Evolutionary conservation across 2,797 vertebrate genomes (phyloP).

Genomic region (Geotrypetes seraphini): DNA sequence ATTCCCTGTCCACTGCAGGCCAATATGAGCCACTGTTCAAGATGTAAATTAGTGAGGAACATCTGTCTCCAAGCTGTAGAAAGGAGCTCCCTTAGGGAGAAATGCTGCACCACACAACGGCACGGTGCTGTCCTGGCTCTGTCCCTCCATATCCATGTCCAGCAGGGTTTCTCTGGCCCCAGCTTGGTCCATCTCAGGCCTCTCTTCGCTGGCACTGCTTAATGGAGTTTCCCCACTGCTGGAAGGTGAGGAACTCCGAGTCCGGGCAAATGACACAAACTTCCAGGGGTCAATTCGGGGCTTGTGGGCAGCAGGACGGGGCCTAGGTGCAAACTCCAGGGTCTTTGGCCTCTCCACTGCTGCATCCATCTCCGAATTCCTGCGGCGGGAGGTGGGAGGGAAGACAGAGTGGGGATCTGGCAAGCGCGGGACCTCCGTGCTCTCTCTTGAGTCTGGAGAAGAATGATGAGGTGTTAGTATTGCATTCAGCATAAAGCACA

Average conservation of each 20-base stretch:
- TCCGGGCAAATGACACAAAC: slow-evolving; percentile 67
- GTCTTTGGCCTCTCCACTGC: slow-evolving; percentile 74
- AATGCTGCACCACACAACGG: slow-evolving; percentile 60
- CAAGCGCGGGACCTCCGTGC: slow-evolving; percentile 60
- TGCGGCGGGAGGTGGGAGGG: slow-evolving; percentile 51
- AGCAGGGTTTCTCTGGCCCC: slow-evolving; percentile 60
- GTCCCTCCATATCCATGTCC: slow-evolving; percentile 84
- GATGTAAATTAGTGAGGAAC: slow-evolving; percentile 7
- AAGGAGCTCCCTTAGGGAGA: slow-evolving; percentile 8
- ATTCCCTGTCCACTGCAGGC: no score
- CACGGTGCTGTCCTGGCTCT: slow-evolving; percentile 69
- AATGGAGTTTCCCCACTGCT: slow-evolving; percentile 57
- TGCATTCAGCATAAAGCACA: slow-evolving; percentile 25
- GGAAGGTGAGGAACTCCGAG: slow-evolving; percentile 67
- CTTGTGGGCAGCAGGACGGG: slow-evolving; percentile 64
- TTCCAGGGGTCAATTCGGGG: slow-evolving; percentile 73
- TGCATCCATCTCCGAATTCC: slow-evolving; percentile 29
- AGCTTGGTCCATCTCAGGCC: not conserved
- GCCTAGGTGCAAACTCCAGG: slow-evolving; percentile 73
- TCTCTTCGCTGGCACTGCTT: slow-evolving; percentile 3
- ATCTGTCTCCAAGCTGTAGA: not conserved
- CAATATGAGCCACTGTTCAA: no score
- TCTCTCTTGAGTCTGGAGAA: slow-evolving; percentile 49
- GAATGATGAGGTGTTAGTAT: not conserved
- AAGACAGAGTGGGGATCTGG: slow-evolving; percentile 58